Percentiles rank a stretch among this genome's conserved stretches.
phyloP scores from a whole-genome alignment of 2,888 invertebrate species.

The Dichetophora obliterata region DNA sequence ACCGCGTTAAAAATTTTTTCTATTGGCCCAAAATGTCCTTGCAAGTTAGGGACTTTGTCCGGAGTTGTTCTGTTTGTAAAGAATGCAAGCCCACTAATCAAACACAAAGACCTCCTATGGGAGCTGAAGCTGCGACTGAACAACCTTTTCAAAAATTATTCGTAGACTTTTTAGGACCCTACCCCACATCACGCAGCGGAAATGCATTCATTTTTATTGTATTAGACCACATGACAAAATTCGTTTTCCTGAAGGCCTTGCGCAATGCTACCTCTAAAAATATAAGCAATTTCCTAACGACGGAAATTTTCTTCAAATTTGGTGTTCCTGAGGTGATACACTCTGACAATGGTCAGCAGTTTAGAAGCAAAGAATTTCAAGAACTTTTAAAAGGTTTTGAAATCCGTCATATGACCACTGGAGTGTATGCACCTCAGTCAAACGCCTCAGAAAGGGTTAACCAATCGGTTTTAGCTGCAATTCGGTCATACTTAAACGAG shows the following conservation, averaged over 20 bases:
- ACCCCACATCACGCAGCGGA: not conserved
- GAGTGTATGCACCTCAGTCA: slow-evolving; percentile 14
- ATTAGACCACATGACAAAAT: slow-evolving; percentile 20
- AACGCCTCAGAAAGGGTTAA: slow-evolving; percentile 35
- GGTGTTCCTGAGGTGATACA: not conserved
- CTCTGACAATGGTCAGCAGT: not conserved
- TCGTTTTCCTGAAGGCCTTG: not conserved
- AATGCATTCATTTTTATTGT: slow-evolving; percentile 24
- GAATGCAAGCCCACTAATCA: slow-evolving; percentile 29
- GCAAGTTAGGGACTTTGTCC: not conserved
- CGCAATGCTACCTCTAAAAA: slow-evolving; percentile 19
- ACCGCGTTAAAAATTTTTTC: slow-evolving; percentile 19
- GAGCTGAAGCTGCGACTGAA: slow-evolving; percentile 12
- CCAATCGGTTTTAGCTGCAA: slow-evolving; percentile 17
- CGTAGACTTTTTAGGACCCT: slow-evolving; percentile 27
- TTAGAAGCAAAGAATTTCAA: not conserved
- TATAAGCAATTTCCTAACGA: not conserved
- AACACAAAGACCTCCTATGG: slow-evolving; percentile 38
- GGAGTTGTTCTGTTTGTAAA: slow-evolving; percentile 15
- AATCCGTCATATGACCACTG: not conserved
- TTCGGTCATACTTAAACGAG: slow-evolving; percentile 2
- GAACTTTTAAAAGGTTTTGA: not conserved
- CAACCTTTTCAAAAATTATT: slow-evolving; percentile 32
- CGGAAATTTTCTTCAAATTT: not conserved
- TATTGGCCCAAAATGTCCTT: slow-evolving; percentile 23